These are phyloP conservation scores for Cichlasoma orientale DNA, from an alignment of 2,797 vertebrate species.

Conservation along the genomic window DNA sequence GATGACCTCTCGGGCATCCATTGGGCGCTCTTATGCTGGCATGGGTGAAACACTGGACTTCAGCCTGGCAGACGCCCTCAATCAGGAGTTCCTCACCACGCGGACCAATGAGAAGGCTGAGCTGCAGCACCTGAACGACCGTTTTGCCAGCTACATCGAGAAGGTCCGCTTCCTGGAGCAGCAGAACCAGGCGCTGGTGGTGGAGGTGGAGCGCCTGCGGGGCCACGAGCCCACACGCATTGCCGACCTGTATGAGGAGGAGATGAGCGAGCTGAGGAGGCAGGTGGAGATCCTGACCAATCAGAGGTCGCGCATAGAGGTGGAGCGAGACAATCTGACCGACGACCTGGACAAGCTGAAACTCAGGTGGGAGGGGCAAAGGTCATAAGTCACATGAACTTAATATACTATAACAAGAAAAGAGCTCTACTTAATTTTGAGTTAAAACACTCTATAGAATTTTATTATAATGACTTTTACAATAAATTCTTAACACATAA, in stretches of 20 bases:
- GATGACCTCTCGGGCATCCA: slow-evolving; percentile 49
- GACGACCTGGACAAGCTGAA: slow-evolving; percentile 93
- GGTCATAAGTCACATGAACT: too few species aligned
- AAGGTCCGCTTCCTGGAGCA: slow-evolving; percentile 95
- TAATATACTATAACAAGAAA: background rate
- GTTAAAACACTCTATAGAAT: background rate
- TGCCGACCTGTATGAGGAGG: slow-evolving; percentile 92
- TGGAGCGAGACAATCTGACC: slow-evolving; percentile 90
- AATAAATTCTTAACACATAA: background rate
- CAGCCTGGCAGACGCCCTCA: slow-evolving; percentile 91
- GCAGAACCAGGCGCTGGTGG: slow-evolving; percentile 88
- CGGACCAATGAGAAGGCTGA: slow-evolving; percentile 96
- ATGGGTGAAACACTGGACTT: slow-evolving; percentile 92
- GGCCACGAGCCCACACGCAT: slow-evolving; percentile 90
- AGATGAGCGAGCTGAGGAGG: slow-evolving; percentile 90
- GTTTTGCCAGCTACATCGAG: slow-evolving; percentile 95
- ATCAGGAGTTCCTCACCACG: slow-evolving; percentile 95
- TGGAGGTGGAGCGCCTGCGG: slow-evolving; percentile 89
- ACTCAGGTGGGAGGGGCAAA: slow-evolving; percentile 83
- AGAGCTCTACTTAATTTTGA: background rate
- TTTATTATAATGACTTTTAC: background rate
- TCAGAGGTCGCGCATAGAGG: slow-evolving; percentile 88
- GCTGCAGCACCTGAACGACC: slow-evolving; percentile 95
- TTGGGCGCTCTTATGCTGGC: slow-evolving; percentile 78
- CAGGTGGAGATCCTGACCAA: slow-evolving; percentile 90